Evolutionary conservation across 2,113 vertebrate genomes (phyloP), one percentile per base, ranked within the genome.

Genomic region (Mesoclemmys tuberculata): DNA sequence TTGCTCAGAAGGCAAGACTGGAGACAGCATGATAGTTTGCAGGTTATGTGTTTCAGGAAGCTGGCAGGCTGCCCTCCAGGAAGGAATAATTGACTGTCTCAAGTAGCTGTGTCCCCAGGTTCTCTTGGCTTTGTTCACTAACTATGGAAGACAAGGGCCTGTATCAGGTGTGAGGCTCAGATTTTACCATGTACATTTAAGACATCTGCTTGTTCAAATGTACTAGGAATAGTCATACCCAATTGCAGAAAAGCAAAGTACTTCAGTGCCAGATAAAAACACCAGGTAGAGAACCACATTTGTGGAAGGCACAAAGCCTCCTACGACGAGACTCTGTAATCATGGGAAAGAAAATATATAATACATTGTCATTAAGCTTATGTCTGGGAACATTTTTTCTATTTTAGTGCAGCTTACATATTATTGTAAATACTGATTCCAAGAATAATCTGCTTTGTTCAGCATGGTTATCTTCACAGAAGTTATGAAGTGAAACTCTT

Each of bases 241-340:
- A 29, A 29, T 8, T 68, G 84, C 21, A 22, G 11, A 80, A 92
- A 86, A 48, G 78, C 79, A 88, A 41, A 14, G 58, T 24, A 44
- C 85, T 38, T 14, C 68, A 27, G 3, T 31, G 31, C 9, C 80
- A 92, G 80, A 75, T 19, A 41, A 77, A 86, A 92, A 31, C 38
- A 55, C 12, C 10, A 52, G 27, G 21, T 5, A 55, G 29, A 54
- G 19, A 6, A 81, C 0, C 2, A 4, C 19, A n/a, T 55, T 38
- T 80, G 3, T 24, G 35, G 5, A 9, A 3, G 46, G 87, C 58
- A 93, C 54, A 80, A 89, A 41, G 41, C 26, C 24, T 48, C 90
- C 21, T 81, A 68, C 54, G 80, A 78, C 0, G 1, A 48, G 49
- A 4, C 18, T 29, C 46, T 84, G 6, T 54, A 89, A 1, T 71